Conservation (phyloP, 1,140 invertebrate genomes). For the Colletes latitarsis region DNA sequence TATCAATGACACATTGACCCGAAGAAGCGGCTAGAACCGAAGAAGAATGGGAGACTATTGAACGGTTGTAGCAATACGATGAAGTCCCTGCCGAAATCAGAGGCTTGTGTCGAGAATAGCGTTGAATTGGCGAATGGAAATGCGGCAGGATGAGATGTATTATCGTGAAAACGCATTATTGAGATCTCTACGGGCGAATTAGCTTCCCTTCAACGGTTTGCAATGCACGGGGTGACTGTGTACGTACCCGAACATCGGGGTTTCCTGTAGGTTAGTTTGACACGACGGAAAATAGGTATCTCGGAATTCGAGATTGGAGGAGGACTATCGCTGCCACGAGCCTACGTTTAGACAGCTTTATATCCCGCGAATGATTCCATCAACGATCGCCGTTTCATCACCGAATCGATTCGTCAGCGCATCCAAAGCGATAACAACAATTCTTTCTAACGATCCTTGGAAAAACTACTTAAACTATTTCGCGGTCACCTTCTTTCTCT, state of each 20-base stretch:
- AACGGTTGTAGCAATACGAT: not conserved
- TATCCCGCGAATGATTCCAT: constrained; percentile 3
- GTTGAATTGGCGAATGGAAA: constrained; percentile 40
- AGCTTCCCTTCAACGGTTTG: constrained; percentile 62
- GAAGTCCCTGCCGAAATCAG: not conserved
- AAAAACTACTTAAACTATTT: no score
- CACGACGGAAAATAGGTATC: constrained; percentile 50
- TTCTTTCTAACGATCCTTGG: no score
- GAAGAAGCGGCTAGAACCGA: no score
- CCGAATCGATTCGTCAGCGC: not conserved
- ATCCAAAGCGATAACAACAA: no score
- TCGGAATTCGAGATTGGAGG: constrained; percentile 33
- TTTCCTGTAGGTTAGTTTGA: constrained; percentile 52
- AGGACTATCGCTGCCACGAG: constrained; percentile 14
- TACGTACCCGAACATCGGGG: constrained; percentile 39
- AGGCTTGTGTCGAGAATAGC: not conserved
- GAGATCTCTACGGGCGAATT: constrained; percentile 77
- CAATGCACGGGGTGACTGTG: constrained; percentile 34
- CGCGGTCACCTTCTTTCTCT: not conserved
- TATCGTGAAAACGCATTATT: constrained; percentile 73
- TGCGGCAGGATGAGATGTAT: constrained; percentile 48
- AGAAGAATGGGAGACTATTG: no score
- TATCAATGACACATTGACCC: not conserved
- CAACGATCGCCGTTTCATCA: not conserved
- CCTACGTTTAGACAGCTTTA: constrained; percentile 8